Evolutionary conservation across 2,888 invertebrate genomes (phyloP), one percentile per base, ranked within the genome.

Genomic region (Eristalis arbustorum): DNA sequence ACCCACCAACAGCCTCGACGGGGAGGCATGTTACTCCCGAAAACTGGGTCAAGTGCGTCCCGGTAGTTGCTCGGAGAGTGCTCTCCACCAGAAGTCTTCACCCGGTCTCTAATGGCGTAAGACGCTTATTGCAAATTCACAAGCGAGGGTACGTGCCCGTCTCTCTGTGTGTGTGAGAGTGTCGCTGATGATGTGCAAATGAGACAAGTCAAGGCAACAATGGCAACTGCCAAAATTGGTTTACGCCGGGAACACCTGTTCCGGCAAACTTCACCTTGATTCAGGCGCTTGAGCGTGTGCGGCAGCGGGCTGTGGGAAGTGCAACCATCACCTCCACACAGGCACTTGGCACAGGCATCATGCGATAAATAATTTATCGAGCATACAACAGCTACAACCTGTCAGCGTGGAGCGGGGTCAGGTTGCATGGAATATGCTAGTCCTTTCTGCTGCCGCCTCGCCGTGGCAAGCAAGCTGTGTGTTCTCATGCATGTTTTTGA

Each of bases 21-120:
- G 57, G 37, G 62, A 18, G 18, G 49, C 73, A 73, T 49, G 59
- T 64, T 78, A 49, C 57, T 77, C 62, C 49, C 22, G 18, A 31
- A 80, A 79, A 71, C 73, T 79, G 56, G 74, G 84, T 84, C 84
- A 84, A 84, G 79, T 74, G 66, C 71, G 71, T 75, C 71, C 11
- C 57, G 68, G 49, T 42, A 81, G 22, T 74, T 72, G 22, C 49
- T 61, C 66, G 68, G 68, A 68, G 62, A 40, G 71, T 61, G 23
- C 79, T 22, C 66, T 67, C 62, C 61, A 67, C 42, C 40, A 83
- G 67, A 49, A 31, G 8, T 31, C 31, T 31, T 31, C 31, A 31
- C 31, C 23, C 42, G 62, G 63, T 61, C 72, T 34, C 83, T 83
- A 78, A 83, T 78, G 83, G 78, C 78, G 73, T 83, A 83, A 78